Evolutionary conservation across 1,140 invertebrate genomes (phyloP), one percentile per base, ranked within the genome.

Genomic region (Eulimnadia texana): DNA sequence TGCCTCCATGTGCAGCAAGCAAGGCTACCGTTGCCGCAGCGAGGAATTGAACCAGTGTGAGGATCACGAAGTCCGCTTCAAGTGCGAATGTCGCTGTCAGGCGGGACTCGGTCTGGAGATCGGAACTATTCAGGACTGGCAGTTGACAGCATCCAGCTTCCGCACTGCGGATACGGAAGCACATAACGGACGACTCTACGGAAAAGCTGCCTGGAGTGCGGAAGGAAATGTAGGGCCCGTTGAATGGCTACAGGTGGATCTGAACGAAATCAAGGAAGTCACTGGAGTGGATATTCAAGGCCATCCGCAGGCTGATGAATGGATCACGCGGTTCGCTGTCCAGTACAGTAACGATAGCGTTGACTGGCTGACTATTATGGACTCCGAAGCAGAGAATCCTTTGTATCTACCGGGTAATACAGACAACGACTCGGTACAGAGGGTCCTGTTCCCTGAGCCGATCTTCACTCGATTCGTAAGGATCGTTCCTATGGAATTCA

Each of bases 31-130:
- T 20, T 70, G 68, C 61, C 63, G 64, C 20, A 67, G 49, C 23
- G 19, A 19, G n/a, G 13, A 2, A 13, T 25, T 50, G 13, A 10
- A 64, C 19, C 58, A 57, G 25, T 77, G 76, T 60, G 47, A 66
- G n/a, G 74, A 77, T 64, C 73, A 73, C 62, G 73, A 76, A 66
- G 69, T 77, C 49, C 64, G 74, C 51, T 72, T 76, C 56, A 70
- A 69, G 61, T 77, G 76, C 59, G 64, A 69, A 3, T 77, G 76
- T 66, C 57, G 66, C 2, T 75, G 73, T 66, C 64, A 64, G 49
- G 68, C 65, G 42, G 66, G 69, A 2, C 66, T 74, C 65, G 74
- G 74, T 24, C 68, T 75, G 71, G 66, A 68, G 47, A 65, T 64
- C 29, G 65, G 67, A 6, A 20, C 19, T n/a, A 73, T 75, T 16